phyloP scores from a whole-genome alignment of 2,888 invertebrate genomes.

The Acrobasis consociella region DNA sequence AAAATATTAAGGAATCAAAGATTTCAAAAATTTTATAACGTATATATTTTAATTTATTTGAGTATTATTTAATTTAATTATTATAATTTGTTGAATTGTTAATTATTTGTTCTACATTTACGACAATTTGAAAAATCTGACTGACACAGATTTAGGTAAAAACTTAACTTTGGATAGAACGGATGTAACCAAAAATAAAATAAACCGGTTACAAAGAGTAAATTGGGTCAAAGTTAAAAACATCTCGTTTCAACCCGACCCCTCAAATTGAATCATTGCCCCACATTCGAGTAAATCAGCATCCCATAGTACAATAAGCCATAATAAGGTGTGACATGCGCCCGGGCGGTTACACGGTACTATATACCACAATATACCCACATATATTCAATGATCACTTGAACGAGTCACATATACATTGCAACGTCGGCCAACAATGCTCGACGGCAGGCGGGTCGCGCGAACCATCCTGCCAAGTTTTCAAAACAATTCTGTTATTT shows the following conservation, averaged over 20 bases:
- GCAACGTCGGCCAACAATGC: constrained; percentile 65
- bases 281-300: constrained; percentile 20
- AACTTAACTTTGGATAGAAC: too few species aligned
- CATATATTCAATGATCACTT: constrained; percentile 41
- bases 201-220: too few species aligned
- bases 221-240: background rate
- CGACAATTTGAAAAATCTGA: too few species aligned
- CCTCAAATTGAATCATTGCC: background rate
- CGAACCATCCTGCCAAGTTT: constrained; percentile 59
- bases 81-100: too few species aligned
- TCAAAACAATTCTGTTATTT: constrained; percentile 77
- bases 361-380: too few species aligned
- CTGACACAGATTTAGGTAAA: too few species aligned
- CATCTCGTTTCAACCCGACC: background rate
- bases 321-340: constrained; percentile 30
- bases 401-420: constrained; percentile 60
- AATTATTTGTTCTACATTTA: too few species aligned
- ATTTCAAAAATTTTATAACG: too few species aligned
- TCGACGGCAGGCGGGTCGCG: constrained; percentile 54
- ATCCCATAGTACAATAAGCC: constrained; percentile 28
- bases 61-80: too few species aligned
- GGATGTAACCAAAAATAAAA: too few species aligned
- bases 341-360: constrained; percentile 30
- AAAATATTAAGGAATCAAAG: too few species aligned
- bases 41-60: too few species aligned